Percentiles rank a stretch among this genome's conserved stretches.
Evolutionary conservation across 2,113 vertebrate species (phyloP).

Genomic region (Carollia perspicillata): DNA sequence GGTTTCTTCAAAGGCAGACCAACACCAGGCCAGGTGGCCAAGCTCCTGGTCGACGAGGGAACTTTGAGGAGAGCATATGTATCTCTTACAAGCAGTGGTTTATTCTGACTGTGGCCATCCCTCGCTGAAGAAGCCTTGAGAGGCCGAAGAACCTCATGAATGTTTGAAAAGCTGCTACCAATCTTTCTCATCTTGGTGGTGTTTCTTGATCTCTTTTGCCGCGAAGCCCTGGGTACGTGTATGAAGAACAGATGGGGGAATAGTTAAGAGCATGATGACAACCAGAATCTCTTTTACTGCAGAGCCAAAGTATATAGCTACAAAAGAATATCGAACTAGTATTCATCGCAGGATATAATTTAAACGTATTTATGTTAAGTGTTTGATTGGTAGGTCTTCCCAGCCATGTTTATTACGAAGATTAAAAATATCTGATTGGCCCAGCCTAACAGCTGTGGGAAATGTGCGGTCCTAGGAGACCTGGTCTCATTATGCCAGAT

Average conservation of each 20-base stretch:
- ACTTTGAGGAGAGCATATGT: slow-evolving; percentile 44
- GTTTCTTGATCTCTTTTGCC: slow-evolving; percentile 72
- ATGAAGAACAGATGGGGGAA: slow-evolving; percentile 71
- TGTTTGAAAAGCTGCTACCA: slow-evolving; percentile 76
- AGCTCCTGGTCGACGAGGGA: slow-evolving; percentile 49
- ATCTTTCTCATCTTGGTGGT: slow-evolving; percentile 72
- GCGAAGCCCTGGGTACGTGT: slow-evolving; percentile 66
- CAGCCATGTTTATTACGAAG: slow-evolving; percentile 57
- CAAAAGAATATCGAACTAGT: slow-evolving; percentile 43
- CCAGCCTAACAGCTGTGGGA: slow-evolving; percentile 48
- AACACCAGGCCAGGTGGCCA: slow-evolving; percentile 26
- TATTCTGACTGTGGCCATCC: slow-evolving; percentile 39
- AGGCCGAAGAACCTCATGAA: slow-evolving; percentile 64
- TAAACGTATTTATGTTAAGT: slow-evolving; percentile 59
- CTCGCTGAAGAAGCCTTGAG: slow-evolving; percentile 55
- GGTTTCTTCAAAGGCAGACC: slow-evolving; percentile 63
- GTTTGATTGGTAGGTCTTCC: slow-evolving; percentile 58
- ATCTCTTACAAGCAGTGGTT: slow-evolving; percentile 51
- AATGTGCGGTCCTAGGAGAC: neutral
- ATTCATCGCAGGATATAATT: slow-evolving; percentile 50
- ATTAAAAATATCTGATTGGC: slow-evolving; percentile 64
- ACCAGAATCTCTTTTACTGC: slow-evolving; percentile 60
- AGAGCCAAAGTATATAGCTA: slow-evolving; percentile 37
- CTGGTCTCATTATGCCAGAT: slow-evolving; percentile 31
- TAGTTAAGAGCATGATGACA: slow-evolving; percentile 60